Conservation (phyloP, 2,797 vertebrate genomes). For the Hippocampus kuda region DNA sequence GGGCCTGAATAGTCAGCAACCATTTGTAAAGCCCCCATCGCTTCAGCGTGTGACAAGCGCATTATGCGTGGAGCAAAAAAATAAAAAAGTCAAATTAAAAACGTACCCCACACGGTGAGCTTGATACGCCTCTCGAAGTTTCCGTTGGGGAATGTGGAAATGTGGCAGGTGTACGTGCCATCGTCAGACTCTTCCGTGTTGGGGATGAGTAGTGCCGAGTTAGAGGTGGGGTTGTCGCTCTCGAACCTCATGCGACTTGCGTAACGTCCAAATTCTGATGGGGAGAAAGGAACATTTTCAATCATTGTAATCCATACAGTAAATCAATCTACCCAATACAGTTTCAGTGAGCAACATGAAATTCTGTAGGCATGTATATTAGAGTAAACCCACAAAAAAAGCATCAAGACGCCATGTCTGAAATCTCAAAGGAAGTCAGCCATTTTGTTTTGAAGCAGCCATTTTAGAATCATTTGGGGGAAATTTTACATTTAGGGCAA, state of each 20-base stretch:
- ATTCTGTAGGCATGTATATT: too few relatives aligned
- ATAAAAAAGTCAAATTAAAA: not conserved
- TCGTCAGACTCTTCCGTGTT: slow-evolving; percentile 66
- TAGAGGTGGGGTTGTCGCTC: slow-evolving; percentile 41
- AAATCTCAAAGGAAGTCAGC: too few relatives aligned
- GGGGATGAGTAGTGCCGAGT: slow-evolving; percentile 61
- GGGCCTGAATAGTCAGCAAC: not conserved
- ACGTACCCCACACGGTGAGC: slow-evolving; percentile 67
- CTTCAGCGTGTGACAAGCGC: not conserved
- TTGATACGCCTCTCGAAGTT: slow-evolving; percentile 68
- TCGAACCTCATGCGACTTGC: slow-evolving; percentile 55
- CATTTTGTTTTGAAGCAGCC: too few relatives aligned
- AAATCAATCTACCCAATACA: too few relatives aligned
- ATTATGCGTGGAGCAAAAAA: not conserved
- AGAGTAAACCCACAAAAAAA: too few relatives aligned
- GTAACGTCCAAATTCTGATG: slow-evolving; percentile 57
- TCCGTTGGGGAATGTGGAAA: slow-evolving; percentile 80
- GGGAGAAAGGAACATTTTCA: slow-evolving; percentile 6
- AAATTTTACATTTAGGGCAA: too few relatives aligned
- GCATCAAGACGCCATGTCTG: too few relatives aligned
- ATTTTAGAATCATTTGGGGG: too few relatives aligned
- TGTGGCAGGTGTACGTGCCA: slow-evolving; percentile 76
- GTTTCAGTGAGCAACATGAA: too few relatives aligned
- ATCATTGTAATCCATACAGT: too few relatives aligned
- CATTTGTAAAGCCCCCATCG: not conserved